Base-by-base conservation (phyloP, 2,797 vertebrate species). In the Acomys russatus region DNA sequence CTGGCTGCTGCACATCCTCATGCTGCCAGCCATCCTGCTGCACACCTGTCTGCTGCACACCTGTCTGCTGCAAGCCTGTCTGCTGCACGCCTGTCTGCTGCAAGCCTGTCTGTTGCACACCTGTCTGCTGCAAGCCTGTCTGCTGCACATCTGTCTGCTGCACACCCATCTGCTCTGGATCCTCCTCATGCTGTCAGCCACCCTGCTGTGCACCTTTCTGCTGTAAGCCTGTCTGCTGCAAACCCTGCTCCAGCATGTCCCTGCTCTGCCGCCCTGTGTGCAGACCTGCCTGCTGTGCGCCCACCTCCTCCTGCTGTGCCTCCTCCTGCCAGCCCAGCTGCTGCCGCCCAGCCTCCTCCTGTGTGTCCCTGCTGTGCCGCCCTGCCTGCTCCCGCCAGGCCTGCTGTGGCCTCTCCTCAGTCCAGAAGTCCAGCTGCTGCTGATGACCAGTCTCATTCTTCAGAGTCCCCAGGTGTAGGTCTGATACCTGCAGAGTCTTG, bases 231-330 rank as follows among this genome's bases (percentile, higher is more conserved):
- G 44, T 44, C 44, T 44, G 44, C 44, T 44, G 44, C 44, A 44
- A 44, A 4, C 44, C 44, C 44, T 44, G 44, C 44, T 44, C 44
- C 44, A 44, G 44, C 0, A 0, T 95, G 83, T 82, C 77, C 33
- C 88, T 94, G 9, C 56, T 91, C 23, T 94, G 93, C 44, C 25
- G 56, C 38, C 93, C 88, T 0, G n/a, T 91, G 89, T 94, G 83
- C 83, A 87, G 83, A 51, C 56, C 89, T 0, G 20, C 89, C 83
- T 91, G 93, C 88, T 94, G 64, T 2, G 25, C 79, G 54, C 88
- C 74, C 51, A 22, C 20, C 51, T 28, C 80, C 71, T 85, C 91
- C 71, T 76, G 44, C 10, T 85, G 64, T 92, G 0, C 8, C 22
- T 91, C 89, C 28, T 20, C 51, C 10, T 77, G 90, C 56, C 77